Evolutionary conservation across 2,888 invertebrate species (phyloP), one percentile per base, ranked within the genome.

Genomic region (Rotaria sp.): DNA sequence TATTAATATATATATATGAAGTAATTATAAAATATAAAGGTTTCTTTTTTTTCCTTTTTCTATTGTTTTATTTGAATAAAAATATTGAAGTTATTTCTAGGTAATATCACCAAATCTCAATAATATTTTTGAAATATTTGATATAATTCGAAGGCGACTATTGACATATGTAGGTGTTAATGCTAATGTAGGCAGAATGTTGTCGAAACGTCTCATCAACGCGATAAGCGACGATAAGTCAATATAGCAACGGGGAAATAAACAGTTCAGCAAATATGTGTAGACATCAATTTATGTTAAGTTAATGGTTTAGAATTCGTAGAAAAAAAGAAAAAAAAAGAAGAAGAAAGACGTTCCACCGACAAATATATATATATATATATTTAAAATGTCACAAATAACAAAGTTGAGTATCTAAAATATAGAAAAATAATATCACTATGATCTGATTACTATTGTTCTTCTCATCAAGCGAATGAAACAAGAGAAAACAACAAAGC

Each of bases 61-160:
- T n/a, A n/a, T n/a, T n/a, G n/a, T n/a, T 67, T 30, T n/a, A 15
- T 80, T 45, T 45, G 45, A 80, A 45, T 41, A 45, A 80, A 45
- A 21, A n/a, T 11, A 24, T 8, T 11, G 4, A 45, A 80, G 7
- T 21, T 80, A 26, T 8, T 45, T 45, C 80, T 80, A 80, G 80
- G 80, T 80, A 80, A 80, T 80, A 21, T 80, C 80, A n/a, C 80
- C 80, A 41, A 80, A 80, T 80, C 80, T 80, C 45, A 80, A 80
- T 80, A 80, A 45, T 80, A 80, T 80, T 80, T 41, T 80, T 26
- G 80, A 80, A 45, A 80, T 80, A 80, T 45, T 80, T 80, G 80
- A 80, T 45, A 80, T n/a, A 45, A 45, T 45, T 45, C 80, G 80
- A 45, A 80, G 45, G 15, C 80, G 80, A 80, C 15, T 80, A 13